These are phyloP conservation scores for Drosophila mayaguana DNA, from an alignment of 2,888 invertebrate genomes.

Conservation along the genomic window DNA sequence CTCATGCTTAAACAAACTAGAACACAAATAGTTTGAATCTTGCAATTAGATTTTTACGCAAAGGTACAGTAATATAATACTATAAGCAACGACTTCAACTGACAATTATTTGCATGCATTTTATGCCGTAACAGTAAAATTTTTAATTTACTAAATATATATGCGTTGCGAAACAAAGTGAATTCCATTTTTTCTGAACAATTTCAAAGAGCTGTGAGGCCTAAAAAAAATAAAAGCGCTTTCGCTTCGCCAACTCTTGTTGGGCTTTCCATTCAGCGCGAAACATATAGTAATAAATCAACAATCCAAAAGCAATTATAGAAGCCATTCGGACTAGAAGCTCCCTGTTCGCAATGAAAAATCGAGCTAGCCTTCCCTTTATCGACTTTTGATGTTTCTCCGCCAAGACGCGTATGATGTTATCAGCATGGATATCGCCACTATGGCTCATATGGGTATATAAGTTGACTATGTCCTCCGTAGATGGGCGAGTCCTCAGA, in stretches of 20 bases:
- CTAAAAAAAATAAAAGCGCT: background rate
- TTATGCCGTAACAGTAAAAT: background rate
- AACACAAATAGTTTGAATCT: too few species aligned
- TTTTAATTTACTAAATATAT: background rate
- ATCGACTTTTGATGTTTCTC: too few species aligned
- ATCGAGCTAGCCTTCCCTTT: too few species aligned
- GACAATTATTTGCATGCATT: background rate
- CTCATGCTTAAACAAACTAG: background rate
- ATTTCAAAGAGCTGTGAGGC: background rate
- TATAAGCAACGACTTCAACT: too few species aligned
- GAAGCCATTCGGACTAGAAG: background rate
- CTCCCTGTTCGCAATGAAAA: background rate
- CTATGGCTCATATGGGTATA: background rate
- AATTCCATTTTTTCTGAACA: background rate
- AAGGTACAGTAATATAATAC: too few species aligned
- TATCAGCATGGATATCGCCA: background rate
- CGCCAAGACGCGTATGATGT: background rate
- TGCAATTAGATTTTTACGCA: too few species aligned
- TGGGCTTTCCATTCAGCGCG: background rate
- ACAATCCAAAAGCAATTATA: background rate
- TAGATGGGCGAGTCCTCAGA: background rate
- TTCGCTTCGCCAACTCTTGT: background rate
- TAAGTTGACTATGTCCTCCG: background rate
- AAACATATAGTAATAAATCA: background rate
- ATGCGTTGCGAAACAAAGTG: background rate